These are phyloP conservation scores for Brachyalestes nurse DNA, from an alignment of 2,797 vertebrate genomes.

Conservation along the genomic window DNA sequence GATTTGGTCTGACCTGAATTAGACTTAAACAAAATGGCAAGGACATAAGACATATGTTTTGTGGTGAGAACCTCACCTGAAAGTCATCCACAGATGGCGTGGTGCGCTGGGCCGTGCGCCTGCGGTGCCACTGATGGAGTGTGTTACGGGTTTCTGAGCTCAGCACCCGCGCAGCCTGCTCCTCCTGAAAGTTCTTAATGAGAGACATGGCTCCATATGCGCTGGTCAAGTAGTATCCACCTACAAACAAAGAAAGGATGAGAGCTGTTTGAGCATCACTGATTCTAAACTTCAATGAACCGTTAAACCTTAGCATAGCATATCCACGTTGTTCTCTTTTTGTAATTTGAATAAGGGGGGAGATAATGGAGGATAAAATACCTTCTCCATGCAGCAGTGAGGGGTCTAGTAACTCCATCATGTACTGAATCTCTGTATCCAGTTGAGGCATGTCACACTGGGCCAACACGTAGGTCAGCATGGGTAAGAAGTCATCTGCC, in stretches of 20 bases:
- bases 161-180: conserved; percentile 90
- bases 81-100: conserved; percentile 93
- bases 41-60: conserved; percentile 52
- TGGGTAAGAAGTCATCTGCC: conserved; percentile 95
- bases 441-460: conserved; percentile 96
- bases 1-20: not conserved
- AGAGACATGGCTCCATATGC: conserved; percentile 94
- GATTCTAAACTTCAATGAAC: not conserved
- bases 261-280: not conserved
- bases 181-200: conserved; percentile 97
- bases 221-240: conserved; percentile 96
- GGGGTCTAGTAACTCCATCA: conserved; percentile 97
- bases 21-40: not conserved
- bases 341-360: not conserved
- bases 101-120: conserved; percentile 88
- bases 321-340: not conserved
- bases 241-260: conserved; percentile 67
- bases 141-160: conserved; percentile 93
- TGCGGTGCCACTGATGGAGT: conserved; percentile 92
- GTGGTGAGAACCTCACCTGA: conserved; percentile 82
- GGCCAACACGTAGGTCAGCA: conserved; percentile 92
- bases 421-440: conserved; percentile 94
- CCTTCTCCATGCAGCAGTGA: conserved; percentile 94
- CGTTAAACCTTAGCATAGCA: not conserved
- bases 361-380: conserved; percentile 59